Conservation (phyloP, 2,113 vertebrate genomes). For the Calypte anna region DNA sequence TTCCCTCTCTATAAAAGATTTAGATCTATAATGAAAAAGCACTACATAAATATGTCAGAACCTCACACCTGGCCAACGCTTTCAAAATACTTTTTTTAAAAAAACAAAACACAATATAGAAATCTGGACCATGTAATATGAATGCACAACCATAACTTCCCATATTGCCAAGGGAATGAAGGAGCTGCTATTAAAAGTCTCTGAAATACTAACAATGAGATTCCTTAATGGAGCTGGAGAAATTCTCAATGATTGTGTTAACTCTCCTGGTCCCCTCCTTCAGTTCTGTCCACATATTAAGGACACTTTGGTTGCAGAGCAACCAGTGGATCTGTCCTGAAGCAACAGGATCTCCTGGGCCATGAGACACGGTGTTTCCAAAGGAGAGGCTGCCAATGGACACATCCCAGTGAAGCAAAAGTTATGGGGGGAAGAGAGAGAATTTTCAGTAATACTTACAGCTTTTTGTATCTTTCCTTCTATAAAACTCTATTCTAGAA, state of each 20-base stretch:
- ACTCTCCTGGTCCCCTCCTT: neutral
- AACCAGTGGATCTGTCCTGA: neutral
- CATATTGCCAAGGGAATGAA: conserved; percentile 20
- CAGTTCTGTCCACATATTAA: neutral
- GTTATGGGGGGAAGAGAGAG: rapidly evolving
- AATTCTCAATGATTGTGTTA: conserved; percentile 33
- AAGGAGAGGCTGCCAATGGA: neutral
- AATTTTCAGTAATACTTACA: neutral
- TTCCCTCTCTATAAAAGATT: neutral
- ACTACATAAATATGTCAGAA: neutral
- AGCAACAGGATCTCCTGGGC: neutral
- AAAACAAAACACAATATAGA: neutral
- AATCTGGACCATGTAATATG: conserved; percentile 27
- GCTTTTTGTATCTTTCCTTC: neutral
- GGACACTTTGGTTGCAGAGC: neutral
- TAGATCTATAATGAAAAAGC: neutral
- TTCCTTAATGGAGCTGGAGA: conserved; percentile 39
- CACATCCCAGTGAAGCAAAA: neutral
- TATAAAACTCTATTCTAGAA: neutral
- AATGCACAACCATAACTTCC: neutral
- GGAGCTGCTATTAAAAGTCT: conserved; percentile 45
- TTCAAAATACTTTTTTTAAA: neutral
- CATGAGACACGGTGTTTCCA: neutral
- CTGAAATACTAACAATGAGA: conserved; percentile 22
- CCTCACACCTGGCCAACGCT: neutral